Base-by-base conservation (phyloP, 2,888 invertebrate genomes). In the Dugesia japonica region DNA sequence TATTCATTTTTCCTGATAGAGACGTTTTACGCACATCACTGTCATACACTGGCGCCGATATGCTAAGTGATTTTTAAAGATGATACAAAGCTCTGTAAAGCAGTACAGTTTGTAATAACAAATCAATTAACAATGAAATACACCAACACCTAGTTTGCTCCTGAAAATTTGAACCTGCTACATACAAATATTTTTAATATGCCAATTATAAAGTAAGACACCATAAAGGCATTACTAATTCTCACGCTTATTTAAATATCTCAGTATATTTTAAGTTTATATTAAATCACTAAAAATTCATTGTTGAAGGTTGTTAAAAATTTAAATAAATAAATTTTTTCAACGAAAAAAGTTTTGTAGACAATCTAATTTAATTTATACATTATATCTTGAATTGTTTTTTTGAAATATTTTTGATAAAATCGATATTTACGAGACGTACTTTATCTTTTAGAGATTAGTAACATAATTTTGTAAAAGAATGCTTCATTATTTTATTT, bases 191-290 rank as follows among this genome's bases (percentile, higher is more conserved):
- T 56, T 56, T 56, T 56, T 56, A 56, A 56, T 56, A 56, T 56
- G 56, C 23, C 56, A 56, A 56, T 56, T 56, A 56, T 56, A 56
- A 56, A 56, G 56, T 56, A 56, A n/a, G 56, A 56, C 20, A 56
- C 56, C 56, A 56, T 56, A n/a, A 56, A 56, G 56, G 56, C 56
- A 56, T 56, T 56, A 56, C n/a, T 56, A 20, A 56, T 56, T 56
- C 56, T 56, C 56, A 56, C 56, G 56, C 56, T 56, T 56, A 56
- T 56, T n/a, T 56, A 56, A 56, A 56, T 23, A n/a, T 56, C 23
- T 56, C 9, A 9, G n/a, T 56, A 56, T 56, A 23, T 56, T 23
- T 56, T n/a, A n/a, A 31, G 7, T 31, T 7, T 31, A 31, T 31
- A 31, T 31, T 31, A 7, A n/a, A 31, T 31, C 31, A 31, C 31